Evolutionary conservation across 2,888 invertebrate genomes (phyloP), one percentile per base, ranked within the genome.

Genomic region (Mactromeris polynyma): DNA sequence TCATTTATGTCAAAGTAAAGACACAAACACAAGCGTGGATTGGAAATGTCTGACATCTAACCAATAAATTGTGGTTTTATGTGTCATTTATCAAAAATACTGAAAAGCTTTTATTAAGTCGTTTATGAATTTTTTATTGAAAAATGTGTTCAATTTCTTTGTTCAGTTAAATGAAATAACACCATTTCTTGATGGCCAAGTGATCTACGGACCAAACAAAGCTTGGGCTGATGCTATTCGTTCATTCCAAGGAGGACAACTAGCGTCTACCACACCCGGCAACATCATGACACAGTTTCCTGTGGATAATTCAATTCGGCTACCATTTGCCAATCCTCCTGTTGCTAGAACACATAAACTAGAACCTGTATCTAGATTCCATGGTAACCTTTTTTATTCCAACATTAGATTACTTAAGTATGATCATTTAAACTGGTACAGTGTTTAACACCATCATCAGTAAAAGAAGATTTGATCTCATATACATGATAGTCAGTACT

Each of bases 291-390:
- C 96, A n/a, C 95, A 97, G 46, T 97, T 97, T 94, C 97, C 97
- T 0, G 97, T 96, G 73, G 94, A 96, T 58, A 97, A 98, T 94
- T 96, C 95, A 0, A 95, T 97, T 42, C 95, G 97, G 77, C 96
- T 97, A 46, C 97, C 97, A 1, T 97, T 97, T 96, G 97, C 97
- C 9, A 97, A 97, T 95, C 97, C 97, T 33, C 97, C 97, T 11
- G 97, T 97, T 3, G 97, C 97, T 0, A 95, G 97, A 81, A 95
- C 97, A 91, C 97, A 97, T 93, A 86, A 94, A 0, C 97, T 97
- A 0, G 96, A 96, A 7, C 96, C 96, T 40, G 97, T 97, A 7
- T 95, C 96, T 0, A 96, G 97, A 96, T 97, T 97, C 95, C 97
- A 97, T 95, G 97, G 97, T 97, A 96, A 33, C 14, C 19, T 33